Conservation (phyloP, 2,113 vertebrate genomes). For the Riparia riparia region DNA sequence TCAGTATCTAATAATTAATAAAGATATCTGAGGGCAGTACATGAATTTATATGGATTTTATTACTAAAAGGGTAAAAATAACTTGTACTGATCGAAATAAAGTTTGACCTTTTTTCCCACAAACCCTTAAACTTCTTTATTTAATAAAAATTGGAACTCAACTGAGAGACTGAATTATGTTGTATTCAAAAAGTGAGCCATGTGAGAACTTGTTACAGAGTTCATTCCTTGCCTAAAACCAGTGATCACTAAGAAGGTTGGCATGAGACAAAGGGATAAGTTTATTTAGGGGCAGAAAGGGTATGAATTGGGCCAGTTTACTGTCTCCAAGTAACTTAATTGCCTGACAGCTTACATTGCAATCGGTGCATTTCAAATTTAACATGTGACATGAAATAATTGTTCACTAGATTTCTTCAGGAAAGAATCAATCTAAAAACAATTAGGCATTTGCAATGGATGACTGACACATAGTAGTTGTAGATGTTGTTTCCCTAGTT, state of each 20-base stretch:
- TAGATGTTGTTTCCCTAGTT: not conserved
- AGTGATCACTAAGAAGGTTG: not conserved
- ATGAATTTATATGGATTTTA: not conserved
- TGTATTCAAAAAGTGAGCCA: not conserved
- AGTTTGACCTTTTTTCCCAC: not conserved
- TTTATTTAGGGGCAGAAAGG: not conserved
- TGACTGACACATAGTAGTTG: not conserved
- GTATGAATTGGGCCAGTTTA: not conserved
- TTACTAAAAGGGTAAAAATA: not conserved
- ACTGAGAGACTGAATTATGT: not conserved
- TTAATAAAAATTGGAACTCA: not conserved
- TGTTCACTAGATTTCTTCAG: fast-evolving
- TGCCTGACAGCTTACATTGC: not conserved
- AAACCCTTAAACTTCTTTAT: not conserved
- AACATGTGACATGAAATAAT: not conserved
- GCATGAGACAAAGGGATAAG: not conserved
- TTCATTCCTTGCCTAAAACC: not conserved
- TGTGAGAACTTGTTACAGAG: not conserved
- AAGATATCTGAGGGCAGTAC: not conserved
- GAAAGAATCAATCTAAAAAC: not conserved
- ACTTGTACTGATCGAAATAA: not conserved
- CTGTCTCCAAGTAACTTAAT: not conserved
- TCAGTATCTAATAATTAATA: not conserved
- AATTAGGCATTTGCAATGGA: not conserved
- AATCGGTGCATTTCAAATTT: not conserved